These are phyloP conservation scores for Xerus rutilus DNA, from an alignment of 2,797 vertebrate genomes.

Conservation along the genomic window DNA sequence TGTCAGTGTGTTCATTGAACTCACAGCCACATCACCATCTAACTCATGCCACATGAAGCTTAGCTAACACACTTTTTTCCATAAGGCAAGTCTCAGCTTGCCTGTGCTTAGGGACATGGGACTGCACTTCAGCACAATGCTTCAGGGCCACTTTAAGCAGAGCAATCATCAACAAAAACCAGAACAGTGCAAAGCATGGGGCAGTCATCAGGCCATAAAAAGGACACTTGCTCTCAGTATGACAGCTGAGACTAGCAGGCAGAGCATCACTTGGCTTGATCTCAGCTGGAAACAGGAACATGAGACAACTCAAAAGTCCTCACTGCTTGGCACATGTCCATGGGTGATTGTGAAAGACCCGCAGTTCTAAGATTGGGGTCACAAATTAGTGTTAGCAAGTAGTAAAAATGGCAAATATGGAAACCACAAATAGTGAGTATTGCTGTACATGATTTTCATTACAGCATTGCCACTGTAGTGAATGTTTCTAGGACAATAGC, in stretches of 20 bases:
- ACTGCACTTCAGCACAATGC: background rate
- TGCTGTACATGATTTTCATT: background rate
- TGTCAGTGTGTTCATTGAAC: background rate
- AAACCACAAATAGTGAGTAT: background rate
- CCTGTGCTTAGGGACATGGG: background rate
- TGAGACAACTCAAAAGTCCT: background rate
- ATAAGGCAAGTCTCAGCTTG: background rate
- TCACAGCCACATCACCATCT: background rate
- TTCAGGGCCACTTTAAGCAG: background rate
- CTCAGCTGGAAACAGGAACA: background rate
- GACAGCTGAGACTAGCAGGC: background rate
- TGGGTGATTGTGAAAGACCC: background rate
- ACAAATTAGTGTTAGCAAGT: background rate
- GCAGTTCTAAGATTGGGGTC: background rate
- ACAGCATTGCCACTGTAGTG: background rate
- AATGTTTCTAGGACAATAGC: background rate
- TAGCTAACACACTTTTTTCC: background rate
- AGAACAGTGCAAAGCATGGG: background rate
- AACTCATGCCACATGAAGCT: background rate
- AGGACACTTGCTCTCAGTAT: background rate
- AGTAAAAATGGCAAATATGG: background rate
- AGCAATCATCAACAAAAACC: background rate
- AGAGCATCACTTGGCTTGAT: fast-evolving
- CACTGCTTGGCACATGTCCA: background rate
- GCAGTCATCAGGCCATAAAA: background rate